Conservation (phyloP, 2,888 invertebrate genomes). For the Drosophila niveifrons region DNA sequence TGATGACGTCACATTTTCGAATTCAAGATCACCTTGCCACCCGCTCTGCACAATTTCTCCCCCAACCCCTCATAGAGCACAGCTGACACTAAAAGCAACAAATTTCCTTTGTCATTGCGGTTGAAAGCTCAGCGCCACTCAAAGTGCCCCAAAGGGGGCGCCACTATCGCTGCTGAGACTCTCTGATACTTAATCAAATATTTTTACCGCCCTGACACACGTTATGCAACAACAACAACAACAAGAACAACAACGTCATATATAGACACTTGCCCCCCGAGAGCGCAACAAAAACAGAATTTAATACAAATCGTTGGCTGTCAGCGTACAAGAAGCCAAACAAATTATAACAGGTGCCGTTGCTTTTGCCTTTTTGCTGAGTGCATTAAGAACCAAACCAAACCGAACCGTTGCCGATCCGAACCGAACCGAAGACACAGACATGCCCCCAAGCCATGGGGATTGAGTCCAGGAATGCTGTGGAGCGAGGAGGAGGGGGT, state of each 20-base stretch:
- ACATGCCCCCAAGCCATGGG: conserved; percentile 43
- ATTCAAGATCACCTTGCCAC: conserved; percentile 24
- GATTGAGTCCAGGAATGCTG: conserved; percentile 20
- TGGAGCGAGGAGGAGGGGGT: neutral
- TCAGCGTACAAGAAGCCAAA: conserved; percentile 78
- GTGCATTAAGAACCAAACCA: conserved; percentile 52
- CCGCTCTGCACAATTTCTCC: neutral
- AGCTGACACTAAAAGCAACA: conserved; percentile 52
- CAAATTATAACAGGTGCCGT: conserved; percentile 78
- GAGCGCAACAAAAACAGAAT: conserved; percentile 56
- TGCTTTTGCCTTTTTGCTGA: conserved; percentile 41
- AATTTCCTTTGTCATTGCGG: conserved; percentile 67
- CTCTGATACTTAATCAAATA: conserved; percentile 71
- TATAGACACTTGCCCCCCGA: conserved; percentile 49
- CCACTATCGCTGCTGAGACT: neutral
- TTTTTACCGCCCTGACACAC: conserved; percentile 35
- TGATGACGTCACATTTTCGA: conserved; percentile 46
- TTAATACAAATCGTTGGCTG: conserved; percentile 77
- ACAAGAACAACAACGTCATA: conserved; percentile 14
- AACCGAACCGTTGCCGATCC: conserved; percentile 5
- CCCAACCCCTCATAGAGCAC: neutral
- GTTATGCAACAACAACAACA: conserved; percentile 69
- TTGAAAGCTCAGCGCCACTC: conserved; percentile 50
- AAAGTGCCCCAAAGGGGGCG: conserved; percentile 30
- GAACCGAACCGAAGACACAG: conserved; percentile 16